Conservation (phyloP, 2,888 invertebrate species). For the Lottia scabra region DNA sequence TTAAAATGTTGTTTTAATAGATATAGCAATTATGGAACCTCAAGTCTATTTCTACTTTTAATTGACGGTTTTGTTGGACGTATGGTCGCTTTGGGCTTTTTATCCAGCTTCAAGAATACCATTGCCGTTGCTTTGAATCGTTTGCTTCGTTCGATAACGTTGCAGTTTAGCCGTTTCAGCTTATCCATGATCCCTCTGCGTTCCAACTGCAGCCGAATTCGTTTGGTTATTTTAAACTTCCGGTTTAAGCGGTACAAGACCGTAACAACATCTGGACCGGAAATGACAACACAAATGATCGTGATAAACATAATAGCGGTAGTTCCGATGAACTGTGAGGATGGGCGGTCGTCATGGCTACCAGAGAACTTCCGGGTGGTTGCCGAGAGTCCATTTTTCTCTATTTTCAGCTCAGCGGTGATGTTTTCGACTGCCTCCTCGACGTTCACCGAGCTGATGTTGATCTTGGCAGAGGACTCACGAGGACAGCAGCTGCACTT, state of each 20-base stretch:
- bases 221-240: neutral
- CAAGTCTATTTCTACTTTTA: too few relatives aligned
- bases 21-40: too few relatives aligned
- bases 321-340: neutral
- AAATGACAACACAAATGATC: neutral
- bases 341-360: neutral
- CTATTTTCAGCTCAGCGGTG: neutral
- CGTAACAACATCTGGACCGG: neutral
- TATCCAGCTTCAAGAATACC: too few relatives aligned
- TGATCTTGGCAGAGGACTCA: neutral
- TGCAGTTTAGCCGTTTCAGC: too few relatives aligned
- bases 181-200: too few relatives aligned
- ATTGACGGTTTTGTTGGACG: too few relatives aligned
- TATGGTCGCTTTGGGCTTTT: too few relatives aligned
- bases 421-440: neutral
- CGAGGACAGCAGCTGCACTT: neutral
- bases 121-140: too few relatives aligned
- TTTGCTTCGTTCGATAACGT: too few relatives aligned
- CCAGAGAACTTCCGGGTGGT: neutral
- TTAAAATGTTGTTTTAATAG: too few relatives aligned
- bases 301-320: neutral
- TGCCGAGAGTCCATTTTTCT: neutral
- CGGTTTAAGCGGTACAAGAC: neutral
- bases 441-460: neutral
- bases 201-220: neutral